Base-by-base conservation (phyloP, 1,140 invertebrate species). In the Lethrus apterus region DNA sequence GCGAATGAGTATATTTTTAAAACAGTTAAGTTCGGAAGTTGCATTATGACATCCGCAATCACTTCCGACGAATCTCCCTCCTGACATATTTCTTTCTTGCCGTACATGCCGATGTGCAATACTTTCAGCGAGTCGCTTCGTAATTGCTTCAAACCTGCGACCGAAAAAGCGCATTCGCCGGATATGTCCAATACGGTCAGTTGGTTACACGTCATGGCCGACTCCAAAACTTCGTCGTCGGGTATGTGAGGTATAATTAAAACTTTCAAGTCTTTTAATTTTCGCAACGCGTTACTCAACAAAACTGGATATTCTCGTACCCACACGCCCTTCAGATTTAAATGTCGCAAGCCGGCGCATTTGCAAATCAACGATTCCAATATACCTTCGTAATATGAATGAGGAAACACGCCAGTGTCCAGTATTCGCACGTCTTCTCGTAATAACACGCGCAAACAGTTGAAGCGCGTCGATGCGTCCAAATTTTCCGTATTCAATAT, bases 241-340 rank as follows among this genome's bases (percentile, higher is more conserved):
- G 80, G 78, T 50, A 81, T 81, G 44, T 80, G 78, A 0, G 80
- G 79, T 50, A 81, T 79, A 57, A 75, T 73, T 0, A 81, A 57
- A 35, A 70, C 72, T 13, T 74, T 74, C 34, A 81, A 62, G 51
- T 75, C 64, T 15, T 61, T 68, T 44, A 78, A 65, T 24, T 74
- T 74, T 42, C 70, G 66, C 2, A 81, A 69, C 19, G 80, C 62
- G 2, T 76, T 65, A 46, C 73, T 76, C 62, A 81, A 69, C n/a
- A 78, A 66, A 34, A 70, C 60, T 51, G 79, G 71, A 50, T 77
- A 74, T 40, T 81, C 78, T 63, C 77, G 74, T 15, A 80, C 76
- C 80, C 80, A 80, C 24, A 83, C 73, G 15, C 80, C 78, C 70
- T 81, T 79, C 44, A 81, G 66, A 68, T 81, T 78, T 14, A 81